Conservation (phyloP, 2,113 vertebrate species). For the Zosterops pallidus region DNA sequence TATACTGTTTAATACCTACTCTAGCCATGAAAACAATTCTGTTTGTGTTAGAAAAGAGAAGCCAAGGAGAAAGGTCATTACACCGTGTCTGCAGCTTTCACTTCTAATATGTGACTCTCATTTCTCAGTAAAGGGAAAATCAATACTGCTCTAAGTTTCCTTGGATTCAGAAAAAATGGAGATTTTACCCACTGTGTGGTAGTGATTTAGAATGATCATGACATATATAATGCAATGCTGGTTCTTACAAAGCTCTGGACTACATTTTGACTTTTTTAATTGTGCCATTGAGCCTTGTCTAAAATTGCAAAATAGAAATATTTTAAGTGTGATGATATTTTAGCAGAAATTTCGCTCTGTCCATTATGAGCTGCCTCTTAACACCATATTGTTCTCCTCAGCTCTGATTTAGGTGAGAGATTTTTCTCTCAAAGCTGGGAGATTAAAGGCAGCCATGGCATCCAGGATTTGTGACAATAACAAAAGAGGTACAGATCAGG, state of each 20-base stretch:
- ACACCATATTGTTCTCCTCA: neutral
- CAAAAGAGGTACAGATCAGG: neutral
- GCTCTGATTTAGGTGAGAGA: neutral
- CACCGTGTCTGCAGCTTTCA: slow-evolving; percentile 61
- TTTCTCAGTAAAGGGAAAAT: slow-evolving; percentile 74
- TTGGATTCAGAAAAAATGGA: slow-evolving; percentile 61
- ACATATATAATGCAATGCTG: slow-evolving; percentile 12
- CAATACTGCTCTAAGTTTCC: slow-evolving; percentile 72
- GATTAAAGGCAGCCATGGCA: neutral
- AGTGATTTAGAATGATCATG: slow-evolving; percentile 41
- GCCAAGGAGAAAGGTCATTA: slow-evolving; percentile 70
- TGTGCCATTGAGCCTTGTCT: neutral
- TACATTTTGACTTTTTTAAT: slow-evolving; percentile 36
- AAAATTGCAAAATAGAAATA: neutral
- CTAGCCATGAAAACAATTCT: slow-evolving; percentile 65
- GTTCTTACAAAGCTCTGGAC: slow-evolving; percentile 34
- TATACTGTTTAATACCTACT: slow-evolving; percentile 67
- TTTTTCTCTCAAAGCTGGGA: neutral
- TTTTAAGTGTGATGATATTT: neutral
- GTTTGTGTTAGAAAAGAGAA: slow-evolving; percentile 68
- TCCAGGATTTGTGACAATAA: neutral
- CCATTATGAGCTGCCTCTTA: neutral
- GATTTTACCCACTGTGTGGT: slow-evolving; percentile 25
- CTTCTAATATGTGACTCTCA: slow-evolving; percentile 69
- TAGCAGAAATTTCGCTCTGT: neutral